Evolutionary conservation across 2,797 vertebrate species (phyloP), one percentile per base, ranked within the genome.

Genomic region (Amblyopsis hoosieri): DNA sequence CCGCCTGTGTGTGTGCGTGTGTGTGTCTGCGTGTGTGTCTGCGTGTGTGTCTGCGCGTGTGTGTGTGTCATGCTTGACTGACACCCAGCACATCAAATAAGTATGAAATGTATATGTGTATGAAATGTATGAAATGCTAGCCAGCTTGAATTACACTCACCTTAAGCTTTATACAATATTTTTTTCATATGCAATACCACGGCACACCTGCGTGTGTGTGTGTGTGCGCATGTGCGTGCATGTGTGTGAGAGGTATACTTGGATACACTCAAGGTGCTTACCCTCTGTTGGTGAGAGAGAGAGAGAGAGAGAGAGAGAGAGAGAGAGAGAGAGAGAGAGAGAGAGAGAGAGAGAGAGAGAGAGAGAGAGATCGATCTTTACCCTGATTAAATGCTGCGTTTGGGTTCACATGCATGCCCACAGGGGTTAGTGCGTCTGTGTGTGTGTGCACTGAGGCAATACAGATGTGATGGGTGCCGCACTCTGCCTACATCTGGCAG

Each of bases 81-180:
- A 80, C 87, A 85, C 70, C 80, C 67, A 54, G 72, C 76, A 84
- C 80, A 83, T 81, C 81, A 89, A 84, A 82, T 69, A 71, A 76
- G 69, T n/a, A n/a, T n/a, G n/a, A n/a, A n/a, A n/a, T n/a, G n/a
- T n/a, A n/a, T n/a, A n/a, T n/a, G n/a, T n/a, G n/a, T n/a, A n/a
- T n/a, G n/a, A n/a, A n/a, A 3, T 29, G 23, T 29, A 85, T 82
- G 78, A 84, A 82, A 89, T 82, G 69, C 80, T 78, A 72, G 75
- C 78, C 69, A 75, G 76, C 83, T 84, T 83, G 79, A 89, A 90
- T 86, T 78, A 84, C 67, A 64, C 75, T 70, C 60, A 62, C 66
- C 77, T 82, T 67, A 86, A 80, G 67, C 52, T 37, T 55, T 50
- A 46, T 63, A 23, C 23, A 2, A 42, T 55, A 74, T 66, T 69